phyloP scores from a whole-genome alignment of 1,140 invertebrate species.

The Lepeophtheirus salmonis region DNA sequence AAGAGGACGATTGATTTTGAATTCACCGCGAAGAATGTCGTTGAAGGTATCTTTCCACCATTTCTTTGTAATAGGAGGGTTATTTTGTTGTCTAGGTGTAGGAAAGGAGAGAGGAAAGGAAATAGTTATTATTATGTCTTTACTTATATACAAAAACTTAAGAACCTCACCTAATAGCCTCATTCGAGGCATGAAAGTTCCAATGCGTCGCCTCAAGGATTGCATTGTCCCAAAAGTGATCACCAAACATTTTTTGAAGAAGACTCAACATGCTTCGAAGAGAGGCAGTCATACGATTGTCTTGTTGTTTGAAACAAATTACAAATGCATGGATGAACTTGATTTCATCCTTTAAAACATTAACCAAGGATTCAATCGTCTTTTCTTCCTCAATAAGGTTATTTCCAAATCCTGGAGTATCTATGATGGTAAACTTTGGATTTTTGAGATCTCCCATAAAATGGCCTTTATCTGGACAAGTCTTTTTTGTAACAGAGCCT shows the following conservation, averaged over 20 bases:
- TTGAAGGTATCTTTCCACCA: conserved; percentile 4
- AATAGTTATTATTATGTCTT: no score
- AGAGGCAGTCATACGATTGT: conserved; percentile 13
- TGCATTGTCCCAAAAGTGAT: conserved; percentile 16
- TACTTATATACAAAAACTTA: no score
- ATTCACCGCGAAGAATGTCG: conserved; percentile 1
- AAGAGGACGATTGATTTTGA: not conserved
- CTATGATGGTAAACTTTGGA: conserved; percentile 15
- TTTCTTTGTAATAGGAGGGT: conserved; percentile 3
- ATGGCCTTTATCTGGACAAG: conserved; percentile 11
- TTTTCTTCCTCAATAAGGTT: conserved; percentile 14
- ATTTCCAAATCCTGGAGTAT: conserved; percentile 16
- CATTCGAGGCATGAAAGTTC: conserved; percentile 3
- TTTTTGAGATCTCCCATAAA: conserved; percentile 5
- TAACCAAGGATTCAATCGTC: conserved; percentile 15
- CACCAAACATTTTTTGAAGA: conserved; percentile 18
- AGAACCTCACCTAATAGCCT: not conserved
- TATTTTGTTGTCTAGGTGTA: not conserved
- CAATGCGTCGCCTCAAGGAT: conserved; percentile 17
- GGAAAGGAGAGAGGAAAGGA: not conserved
- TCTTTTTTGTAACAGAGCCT: conserved; percentile 12
- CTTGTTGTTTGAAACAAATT: conserved; percentile 16
- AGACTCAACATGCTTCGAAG: conserved; percentile 13
- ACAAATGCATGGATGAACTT: conserved; percentile 16
- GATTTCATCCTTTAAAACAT: conserved; percentile 17